Percentiles rank a stretch among this genome's conserved stretches.
Evolutionary conservation across 2,888 invertebrate species (phyloP).

Genomic region (Pteria penguin): DNA sequence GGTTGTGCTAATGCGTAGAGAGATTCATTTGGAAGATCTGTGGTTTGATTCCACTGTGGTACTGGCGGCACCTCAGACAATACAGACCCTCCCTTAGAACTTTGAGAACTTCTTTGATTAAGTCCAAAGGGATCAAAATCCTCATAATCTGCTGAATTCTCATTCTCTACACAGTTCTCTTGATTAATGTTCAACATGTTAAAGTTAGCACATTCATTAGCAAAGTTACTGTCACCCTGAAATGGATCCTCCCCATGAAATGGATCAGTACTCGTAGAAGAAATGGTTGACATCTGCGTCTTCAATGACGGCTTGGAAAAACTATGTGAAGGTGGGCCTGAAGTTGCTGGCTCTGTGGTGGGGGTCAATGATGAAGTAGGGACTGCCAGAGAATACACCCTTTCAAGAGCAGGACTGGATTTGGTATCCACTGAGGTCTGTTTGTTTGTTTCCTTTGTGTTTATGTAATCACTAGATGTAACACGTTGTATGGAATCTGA

Average conservation of each 20-base stretch:
- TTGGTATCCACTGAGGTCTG: not conserved
- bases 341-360: not conserved
- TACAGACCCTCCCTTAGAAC: slow-evolving; percentile 4
- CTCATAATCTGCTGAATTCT: not conserved
- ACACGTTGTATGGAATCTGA: too few relatives aligned
- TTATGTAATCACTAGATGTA: not conserved
- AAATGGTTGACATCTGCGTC: not conserved
- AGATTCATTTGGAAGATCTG: not conserved
- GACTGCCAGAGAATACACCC: slow-evolving; percentile 6
- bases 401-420: not conserved
- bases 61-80: slow-evolving; percentile 44
- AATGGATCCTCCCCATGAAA: slow-evolving; percentile 34
- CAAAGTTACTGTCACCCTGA: slow-evolving; percentile 52
- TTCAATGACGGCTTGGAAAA: not conserved
- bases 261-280: slow-evolving; percentile 8
- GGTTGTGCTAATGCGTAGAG: slow-evolving; percentile 11
- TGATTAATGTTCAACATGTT: slow-evolving; percentile 15
- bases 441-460: not conserved
- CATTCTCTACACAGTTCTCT: not conserved
- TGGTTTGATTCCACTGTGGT: slow-evolving; percentile 31
- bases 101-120: not conserved
- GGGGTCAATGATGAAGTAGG: not conserved
- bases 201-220: slow-evolving; percentile 48
- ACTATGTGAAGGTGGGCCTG: not conserved
- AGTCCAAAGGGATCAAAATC: slow-evolving; percentile 2